Percentiles rank a stretch among this genome's conserved stretches.
Conservation (phyloP, 2,888 invertebrate genomes). For the Omphaloscelis lunosa region DNA sequence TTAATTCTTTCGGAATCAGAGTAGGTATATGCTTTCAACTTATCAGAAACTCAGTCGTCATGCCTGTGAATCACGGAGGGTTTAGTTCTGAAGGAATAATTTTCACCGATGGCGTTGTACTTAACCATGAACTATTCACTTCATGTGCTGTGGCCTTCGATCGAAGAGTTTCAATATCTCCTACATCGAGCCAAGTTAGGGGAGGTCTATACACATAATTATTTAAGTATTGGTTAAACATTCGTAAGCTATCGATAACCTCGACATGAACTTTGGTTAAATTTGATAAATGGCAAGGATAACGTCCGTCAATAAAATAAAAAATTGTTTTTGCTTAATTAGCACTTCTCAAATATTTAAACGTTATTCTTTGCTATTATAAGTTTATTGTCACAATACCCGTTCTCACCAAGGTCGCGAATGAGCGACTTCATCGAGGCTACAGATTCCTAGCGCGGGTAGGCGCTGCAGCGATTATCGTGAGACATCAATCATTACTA, state of each 20-base stretch:
- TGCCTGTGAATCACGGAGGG: conserved; percentile 23
- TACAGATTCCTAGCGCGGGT: conserved; percentile 49
- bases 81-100: conserved; percentile 10
- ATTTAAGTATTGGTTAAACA: background rate
- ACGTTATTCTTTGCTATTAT: conserved; percentile 16
- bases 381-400: conserved; percentile 43
- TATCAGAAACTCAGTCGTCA: conserved; percentile 26
- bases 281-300: conserved; percentile 58
- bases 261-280: conserved; percentile 44
- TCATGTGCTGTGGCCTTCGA: background rate
- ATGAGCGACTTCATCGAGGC: conserved; percentile 54
- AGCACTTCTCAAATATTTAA: conserved; percentile 30
- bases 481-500: conserved; percentile 50
- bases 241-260: conserved; percentile 40
- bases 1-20: conserved; percentile 1
- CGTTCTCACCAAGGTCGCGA: conserved; percentile 47
- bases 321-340: conserved; percentile 43
- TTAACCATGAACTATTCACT: conserved; percentile 41
- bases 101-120: conserved; percentile 12
- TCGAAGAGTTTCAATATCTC: conserved; percentile 2
- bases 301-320: conserved; percentile 40
- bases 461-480: conserved; percentile 48
- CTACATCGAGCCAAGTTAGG: background rate
- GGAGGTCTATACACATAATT: conserved; percentile 7
- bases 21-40: background rate